Base-by-base conservation (phyloP, 1,140 invertebrate genomes). In the Hycleus phaleratus region DNA sequence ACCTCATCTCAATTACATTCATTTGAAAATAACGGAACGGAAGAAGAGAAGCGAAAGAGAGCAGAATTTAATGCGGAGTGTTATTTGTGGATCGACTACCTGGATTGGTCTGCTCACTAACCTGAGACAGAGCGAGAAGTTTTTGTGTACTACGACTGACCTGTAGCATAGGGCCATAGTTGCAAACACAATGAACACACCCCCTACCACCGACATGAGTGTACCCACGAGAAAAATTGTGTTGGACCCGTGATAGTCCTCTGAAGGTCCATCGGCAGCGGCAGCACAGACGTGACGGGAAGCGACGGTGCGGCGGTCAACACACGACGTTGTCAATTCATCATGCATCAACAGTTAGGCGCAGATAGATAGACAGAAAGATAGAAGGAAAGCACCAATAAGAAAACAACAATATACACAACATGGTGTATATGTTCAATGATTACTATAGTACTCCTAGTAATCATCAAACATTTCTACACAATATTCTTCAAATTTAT, bases 91-190 rank as follows among this genome's bases (percentile, higher is more conserved):
- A 71, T 68, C 64, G 68, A 32, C 71, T 73, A 73, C 71, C 71
- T 73, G 70, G 69, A 65, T 18, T 65, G 69, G 66, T 73, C 71
- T 71, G 72, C 70, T 69, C 85, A 92, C 90, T 92, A 91, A 92
- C 90, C 90, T 92, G 86, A 92, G 87, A 86, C 89, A 93, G 83
- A 92, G 87, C 84, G 88, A 91, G 89, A 91, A 90, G 87, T 91
- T 93, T 90, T 90, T 91, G 90, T 93, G 89, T 86, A 93, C 90
- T 88, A 92, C 90, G 84, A 93, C 90, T 91, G 89, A 93, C 90
- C 94, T 94, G 89, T 97, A 97, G 87, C 95, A 97, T 81, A 96
- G 88, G 82, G 94, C 93, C 85, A 95, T 91, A 81, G 95, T 85
- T 79, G 93, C 91, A 87, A 97, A 95, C 82, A 95, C 85, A 82